Evolutionary conservation across 2,888 invertebrate species (phyloP), one percentile per base, ranked within the genome.

Genomic region (Strigamia transsilvanica): DNA sequence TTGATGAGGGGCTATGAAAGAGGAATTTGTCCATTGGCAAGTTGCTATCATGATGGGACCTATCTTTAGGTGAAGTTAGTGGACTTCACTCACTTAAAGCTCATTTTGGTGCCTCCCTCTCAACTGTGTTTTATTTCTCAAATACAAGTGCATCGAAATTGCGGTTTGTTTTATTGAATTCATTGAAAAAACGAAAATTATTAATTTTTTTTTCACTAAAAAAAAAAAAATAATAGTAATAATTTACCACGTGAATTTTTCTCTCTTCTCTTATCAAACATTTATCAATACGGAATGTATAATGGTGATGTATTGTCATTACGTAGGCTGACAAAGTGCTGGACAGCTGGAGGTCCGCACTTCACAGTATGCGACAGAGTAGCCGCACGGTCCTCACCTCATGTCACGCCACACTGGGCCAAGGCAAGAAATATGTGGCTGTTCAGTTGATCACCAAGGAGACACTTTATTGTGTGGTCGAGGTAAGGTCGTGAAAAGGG

Each of bases 381-480:
- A 79, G 41, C 77, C 82, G 79, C 77, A 42, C 73, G 73, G 83
- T 83, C 51, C 79, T 73, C 34, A 82, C 83, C 78, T 82, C 83
- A 73, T 83, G 83, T 66, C 79, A 77, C 77, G 82, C 77, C 80
- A 77, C 78, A 21, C 66, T 81, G 12, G 10, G 32, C 61, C 81
- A 81, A 81, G 86, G 87, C 82, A 86, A 87, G 84, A 86, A 86
- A 83, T 88, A 87, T 86, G 87, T 87, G 82, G 88, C 88, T 84
- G 87, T 88, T 79, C 86, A 87, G 83, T 87, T 88, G 82, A 86
- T 88, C 82, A 87, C 87, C 82, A 87, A 87, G 84, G 86, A 88
- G 85, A 86, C 86, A 46, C 87, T 88, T 83, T 88, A 87, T 85
- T 88, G 88, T 85, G 86, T 87, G 83, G 88, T 88, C 82, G 88